Percentiles rank a stretch among this genome's conserved stretches.
phyloP scores from a whole-genome alignment of 2,888 invertebrate species.

The Eupithecia pulchellata region DNA sequence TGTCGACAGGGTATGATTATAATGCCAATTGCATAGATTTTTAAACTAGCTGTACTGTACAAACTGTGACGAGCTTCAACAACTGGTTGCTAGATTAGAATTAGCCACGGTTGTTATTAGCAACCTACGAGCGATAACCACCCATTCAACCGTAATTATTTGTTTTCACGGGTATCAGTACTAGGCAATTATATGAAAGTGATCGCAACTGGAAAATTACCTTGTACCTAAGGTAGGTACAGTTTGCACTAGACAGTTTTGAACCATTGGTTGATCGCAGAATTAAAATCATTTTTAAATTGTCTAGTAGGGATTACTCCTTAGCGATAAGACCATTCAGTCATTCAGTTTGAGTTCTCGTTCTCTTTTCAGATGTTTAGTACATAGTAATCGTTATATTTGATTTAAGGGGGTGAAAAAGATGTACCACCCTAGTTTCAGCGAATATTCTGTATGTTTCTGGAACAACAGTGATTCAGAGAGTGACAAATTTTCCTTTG shows the following conservation, averaged over 20 bases:
- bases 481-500: no score
- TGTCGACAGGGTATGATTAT: not conserved
- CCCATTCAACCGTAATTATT: constrained; percentile 17
- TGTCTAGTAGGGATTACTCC: not conserved
- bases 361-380: no score
- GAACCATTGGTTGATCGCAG: not conserved
- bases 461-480: no score
- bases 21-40: not conserved
- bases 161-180: constrained; percentile 26
- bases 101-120: constrained; percentile 30
- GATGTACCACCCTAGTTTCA: no score
- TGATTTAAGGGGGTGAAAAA: no score
- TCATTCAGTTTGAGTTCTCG: no score
- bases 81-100: constrained; percentile 30
- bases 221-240: not conserved
- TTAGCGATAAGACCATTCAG: no score
- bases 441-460: no score
- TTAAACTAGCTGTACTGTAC: constrained; percentile 9
- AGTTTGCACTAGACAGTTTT: not conserved
- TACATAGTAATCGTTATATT: no score
- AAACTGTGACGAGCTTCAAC: constrained; percentile 10
- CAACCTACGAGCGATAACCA: constrained; percentile 23
- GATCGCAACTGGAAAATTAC: constrained; percentile 3
- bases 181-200: constrained; percentile 24
- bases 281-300: no score